A percentile compares a stretch with the other conserved stretches of the same genome.
These are phyloP conservation scores for Pogonognathellus flavescens DNA, from an alignment of 1,140 invertebrate species.

Conservation along the genomic window DNA sequence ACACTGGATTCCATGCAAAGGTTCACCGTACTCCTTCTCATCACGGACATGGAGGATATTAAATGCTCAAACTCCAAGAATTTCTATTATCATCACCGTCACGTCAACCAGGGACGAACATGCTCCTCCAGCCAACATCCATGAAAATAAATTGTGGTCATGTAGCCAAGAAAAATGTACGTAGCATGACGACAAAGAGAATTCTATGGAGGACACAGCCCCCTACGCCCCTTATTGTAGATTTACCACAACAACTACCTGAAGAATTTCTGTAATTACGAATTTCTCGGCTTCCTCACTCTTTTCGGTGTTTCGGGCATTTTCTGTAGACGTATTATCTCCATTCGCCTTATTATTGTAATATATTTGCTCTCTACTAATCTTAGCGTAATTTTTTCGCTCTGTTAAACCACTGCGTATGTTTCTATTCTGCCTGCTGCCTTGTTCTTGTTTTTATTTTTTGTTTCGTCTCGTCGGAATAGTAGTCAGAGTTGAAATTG, in stretches of 20 bases:
- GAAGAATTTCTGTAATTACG: conserved; percentile 11
- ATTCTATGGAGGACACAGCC: too few relatives aligned
- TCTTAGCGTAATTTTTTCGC: background rate
- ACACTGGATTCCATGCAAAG: conserved; percentile 62
- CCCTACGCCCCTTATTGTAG: too few relatives aligned
- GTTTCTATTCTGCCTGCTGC: background rate
- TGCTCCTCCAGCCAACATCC: background rate
- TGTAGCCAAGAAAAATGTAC: too few relatives aligned
- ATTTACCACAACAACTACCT: too few relatives aligned
- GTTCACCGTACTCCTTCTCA: conserved; percentile 58
- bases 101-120: conserved; percentile 13
- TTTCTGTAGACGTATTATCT: too few relatives aligned
- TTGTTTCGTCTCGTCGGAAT: background rate
- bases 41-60: conserved; percentile 59
- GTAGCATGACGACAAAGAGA: too few relatives aligned
- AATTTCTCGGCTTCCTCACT: background rate
- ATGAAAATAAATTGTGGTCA: too few relatives aligned
- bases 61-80: conserved; percentile 19
- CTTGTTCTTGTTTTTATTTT: conserved; percentile 24
- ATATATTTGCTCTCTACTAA: too few relatives aligned
- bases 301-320: conserved; percentile 12
- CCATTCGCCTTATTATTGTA: too few relatives aligned
- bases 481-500: background rate
- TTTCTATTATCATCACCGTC: conserved; percentile 7
- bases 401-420: background rate